phyloP scores from a whole-genome alignment of 2,113 vertebrate species.

The Apteryx mantelli region DNA sequence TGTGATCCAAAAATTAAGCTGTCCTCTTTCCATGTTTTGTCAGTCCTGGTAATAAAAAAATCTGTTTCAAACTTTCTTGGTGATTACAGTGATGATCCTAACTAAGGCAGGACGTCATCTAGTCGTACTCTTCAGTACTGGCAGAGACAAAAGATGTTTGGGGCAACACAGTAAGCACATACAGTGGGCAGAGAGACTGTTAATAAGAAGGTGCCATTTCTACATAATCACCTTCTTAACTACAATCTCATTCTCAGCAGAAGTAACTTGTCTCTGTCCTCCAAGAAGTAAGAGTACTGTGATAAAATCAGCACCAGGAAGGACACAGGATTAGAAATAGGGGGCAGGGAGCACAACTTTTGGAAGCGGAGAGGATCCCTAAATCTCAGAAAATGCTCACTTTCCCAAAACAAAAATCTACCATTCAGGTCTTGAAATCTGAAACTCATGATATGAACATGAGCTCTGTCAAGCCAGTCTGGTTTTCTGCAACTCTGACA shows the following conservation, averaged over 20 bases:
- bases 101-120: not conserved
- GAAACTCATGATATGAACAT: slow-evolving; percentile 24
- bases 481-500: slow-evolving; percentile 38
- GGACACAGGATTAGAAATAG: slow-evolving; percentile 2
- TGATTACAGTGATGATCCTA: not conserved
- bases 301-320: slow-evolving; percentile 51
- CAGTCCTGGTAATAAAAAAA: not conserved
- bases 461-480: slow-evolving; percentile 16
- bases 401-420: slow-evolving; percentile 43
- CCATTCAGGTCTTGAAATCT: slow-evolving; percentile 42
- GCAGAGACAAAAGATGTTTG: not conserved
- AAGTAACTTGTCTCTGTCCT: not conserved
- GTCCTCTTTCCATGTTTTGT: not conserved
- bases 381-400: slow-evolving; percentile 26
- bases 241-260: not conserved
- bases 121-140: not conserved
- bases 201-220: not conserved
- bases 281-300: not conserved
- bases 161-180: not conserved
- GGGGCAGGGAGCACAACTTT: not conserved
- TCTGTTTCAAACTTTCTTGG: not conserved
- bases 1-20: not conserved
- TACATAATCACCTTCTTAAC: not conserved
- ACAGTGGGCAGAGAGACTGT: not conserved
- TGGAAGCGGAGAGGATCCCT: slow-evolving; percentile 6